Conservation (phyloP, 2,888 invertebrate genomes). For the Nemoura dubitans region DNA sequence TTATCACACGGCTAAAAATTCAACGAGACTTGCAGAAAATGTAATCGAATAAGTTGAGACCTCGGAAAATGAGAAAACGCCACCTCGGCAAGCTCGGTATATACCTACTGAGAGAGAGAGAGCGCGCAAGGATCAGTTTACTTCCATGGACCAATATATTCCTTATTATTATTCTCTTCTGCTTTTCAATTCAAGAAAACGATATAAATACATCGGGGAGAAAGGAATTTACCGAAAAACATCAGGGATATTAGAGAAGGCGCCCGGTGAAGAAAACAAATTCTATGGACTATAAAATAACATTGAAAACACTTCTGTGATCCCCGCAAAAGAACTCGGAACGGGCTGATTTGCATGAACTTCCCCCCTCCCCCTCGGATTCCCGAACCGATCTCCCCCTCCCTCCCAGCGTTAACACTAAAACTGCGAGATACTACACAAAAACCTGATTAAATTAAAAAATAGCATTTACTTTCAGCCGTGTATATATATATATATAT, state of each 20-base stretch:
- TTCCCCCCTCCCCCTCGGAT: background rate
- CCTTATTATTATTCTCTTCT: conserved; percentile 29
- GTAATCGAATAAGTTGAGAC: no score
- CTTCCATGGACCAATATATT: background rate
- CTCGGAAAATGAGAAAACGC: background rate
- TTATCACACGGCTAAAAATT: no score
- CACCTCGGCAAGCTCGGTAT: background rate
- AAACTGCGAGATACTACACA: conserved; percentile 38
- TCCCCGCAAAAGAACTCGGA: conserved; percentile 38
- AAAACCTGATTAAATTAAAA: conserved; percentile 50
- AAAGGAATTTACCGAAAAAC: conserved; percentile 49
- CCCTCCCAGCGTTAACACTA: conserved; percentile 31
- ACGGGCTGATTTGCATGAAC: conserved; percentile 48
- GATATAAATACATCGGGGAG: conserved; percentile 42
- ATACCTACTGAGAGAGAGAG: background rate
- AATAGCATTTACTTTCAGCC: conserved; percentile 8
- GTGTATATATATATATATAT: no score
- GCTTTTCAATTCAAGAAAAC: conserved; percentile 18
- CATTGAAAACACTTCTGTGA: conserved; percentile 42
- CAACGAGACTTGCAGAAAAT: no score
- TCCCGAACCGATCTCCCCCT: conserved; percentile 17
- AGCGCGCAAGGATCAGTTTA: background rate
- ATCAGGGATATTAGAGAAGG: conserved; percentile 51
- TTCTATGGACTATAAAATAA: conserved; percentile 51
- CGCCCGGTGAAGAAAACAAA: conserved; percentile 48